phyloP scores from a whole-genome alignment of 2,113 vertebrate genomes.

The Coturnix japonica region DNA sequence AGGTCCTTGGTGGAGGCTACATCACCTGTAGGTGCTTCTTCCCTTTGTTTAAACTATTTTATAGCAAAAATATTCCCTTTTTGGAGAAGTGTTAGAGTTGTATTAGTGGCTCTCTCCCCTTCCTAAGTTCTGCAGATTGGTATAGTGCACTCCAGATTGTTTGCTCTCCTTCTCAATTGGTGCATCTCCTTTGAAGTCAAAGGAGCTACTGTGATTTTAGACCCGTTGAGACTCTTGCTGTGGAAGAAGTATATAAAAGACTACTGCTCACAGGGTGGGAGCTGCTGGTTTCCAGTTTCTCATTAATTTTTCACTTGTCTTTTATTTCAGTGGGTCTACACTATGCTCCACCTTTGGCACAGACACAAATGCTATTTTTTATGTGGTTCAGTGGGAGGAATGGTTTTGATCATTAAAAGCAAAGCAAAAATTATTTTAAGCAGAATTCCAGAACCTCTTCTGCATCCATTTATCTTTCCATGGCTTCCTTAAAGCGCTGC shows the following conservation, averaged over 20 bases:
- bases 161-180: background rate
- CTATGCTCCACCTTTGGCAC: slow-evolving; percentile 56
- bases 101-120: background rate
- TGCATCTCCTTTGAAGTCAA: slow-evolving; percentile 60
- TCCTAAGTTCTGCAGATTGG: background rate
- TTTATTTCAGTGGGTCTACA: slow-evolving; percentile 47
- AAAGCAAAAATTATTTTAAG: slow-evolving; percentile 70
- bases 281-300: slow-evolving; percentile 53
- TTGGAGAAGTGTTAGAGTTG: background rate
- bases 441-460: slow-evolving; percentile 51
- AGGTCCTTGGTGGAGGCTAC: background rate
- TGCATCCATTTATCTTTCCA: slow-evolving; percentile 59
- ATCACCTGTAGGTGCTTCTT: background rate
- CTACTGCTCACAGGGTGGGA: slow-evolving; percentile 51
- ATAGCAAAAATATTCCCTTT: background rate
- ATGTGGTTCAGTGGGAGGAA: slow-evolving; percentile 65
- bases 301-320: slow-evolving; percentile 63
- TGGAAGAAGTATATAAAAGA: slow-evolving; percentile 60
- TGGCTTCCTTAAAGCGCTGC: slow-evolving; percentile 64
- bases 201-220: slow-evolving; percentile 57
- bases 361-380: slow-evolving; percentile 41
- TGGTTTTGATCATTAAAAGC: slow-evolving; percentile 71
- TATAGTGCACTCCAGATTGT: background rate
- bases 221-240: slow-evolving; percentile 47
- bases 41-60: background rate